phyloP scores from a whole-genome alignment of 2,113 vertebrate species.

The Xenopus laevis region DNA sequence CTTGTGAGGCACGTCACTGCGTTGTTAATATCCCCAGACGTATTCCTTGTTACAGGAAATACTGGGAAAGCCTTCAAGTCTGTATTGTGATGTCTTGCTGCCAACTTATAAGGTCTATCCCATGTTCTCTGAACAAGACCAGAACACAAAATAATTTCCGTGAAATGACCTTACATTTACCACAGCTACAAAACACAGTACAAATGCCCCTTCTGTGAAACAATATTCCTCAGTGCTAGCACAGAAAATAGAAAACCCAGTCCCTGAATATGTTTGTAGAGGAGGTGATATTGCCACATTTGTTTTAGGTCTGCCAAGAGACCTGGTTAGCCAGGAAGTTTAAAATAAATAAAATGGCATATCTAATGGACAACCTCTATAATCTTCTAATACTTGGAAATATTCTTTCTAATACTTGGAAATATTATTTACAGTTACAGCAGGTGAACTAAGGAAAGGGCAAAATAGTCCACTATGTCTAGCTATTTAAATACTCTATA shows the following conservation, averaged over 20 bases:
- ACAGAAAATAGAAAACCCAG: background rate
- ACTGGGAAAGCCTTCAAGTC: constrained; percentile 27
- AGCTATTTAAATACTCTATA: too few species aligned
- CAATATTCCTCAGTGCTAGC: background rate
- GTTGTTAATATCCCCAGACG: constrained; percentile 9
- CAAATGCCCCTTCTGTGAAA: constrained; percentile 2
- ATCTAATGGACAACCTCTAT: too few species aligned
- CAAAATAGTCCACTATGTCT: too few species aligned
- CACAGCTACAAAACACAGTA: background rate
- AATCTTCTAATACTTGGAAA: too few species aligned
- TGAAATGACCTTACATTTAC: constrained; percentile 21
- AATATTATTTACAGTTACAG: too few species aligned
- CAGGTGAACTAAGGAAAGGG: too few species aligned
- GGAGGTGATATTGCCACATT: background rate
- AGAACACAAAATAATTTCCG: constrained; percentile 13
- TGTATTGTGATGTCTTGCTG: background rate
- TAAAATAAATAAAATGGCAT: too few species aligned
- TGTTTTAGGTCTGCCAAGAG: background rate
- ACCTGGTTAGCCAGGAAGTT: too few species aligned
- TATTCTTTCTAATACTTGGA: too few species aligned
- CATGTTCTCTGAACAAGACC: constrained; percentile 13
- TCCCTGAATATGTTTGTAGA: background rate
- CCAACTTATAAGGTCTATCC: constrained; percentile 13
- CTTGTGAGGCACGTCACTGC: constrained; percentile 10
- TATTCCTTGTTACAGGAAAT: constrained; percentile 31